Evolutionary conservation across 2,797 vertebrate species (phyloP).

Genomic region (Acipenser ruthenus): DNA sequence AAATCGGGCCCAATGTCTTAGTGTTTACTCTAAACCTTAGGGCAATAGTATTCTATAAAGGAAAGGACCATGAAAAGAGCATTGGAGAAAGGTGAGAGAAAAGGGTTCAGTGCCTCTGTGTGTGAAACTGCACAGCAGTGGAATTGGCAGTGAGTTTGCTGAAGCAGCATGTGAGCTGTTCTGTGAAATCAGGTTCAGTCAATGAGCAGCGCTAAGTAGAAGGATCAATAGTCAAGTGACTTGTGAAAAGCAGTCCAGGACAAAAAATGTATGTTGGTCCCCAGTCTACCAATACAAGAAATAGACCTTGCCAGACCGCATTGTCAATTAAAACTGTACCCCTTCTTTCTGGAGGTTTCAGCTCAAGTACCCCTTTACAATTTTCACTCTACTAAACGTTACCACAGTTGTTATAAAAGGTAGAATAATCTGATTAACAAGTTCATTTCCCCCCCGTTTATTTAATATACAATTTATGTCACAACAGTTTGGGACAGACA

Average conservation of each 20-base stretch:
- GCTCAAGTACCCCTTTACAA: too few species aligned
- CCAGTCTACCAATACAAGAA: constrained; percentile 7
- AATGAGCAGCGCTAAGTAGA: constrained; percentile 18
- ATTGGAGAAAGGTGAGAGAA: background rate
- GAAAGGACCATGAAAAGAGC: background rate
- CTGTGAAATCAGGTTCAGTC: constrained; percentile 20
- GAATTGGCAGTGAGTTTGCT: constrained; percentile 27
- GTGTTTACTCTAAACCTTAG: background rate
- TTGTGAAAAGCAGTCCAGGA: constrained; percentile 20
- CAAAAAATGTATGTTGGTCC: constrained; percentile 15
- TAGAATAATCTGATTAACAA: too few species aligned
- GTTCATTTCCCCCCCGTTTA: too few species aligned
- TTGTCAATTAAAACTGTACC: too few species aligned
- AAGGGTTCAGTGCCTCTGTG: constrained; percentile 10
- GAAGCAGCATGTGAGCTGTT: constrained; percentile 23
- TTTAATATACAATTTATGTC: too few species aligned
- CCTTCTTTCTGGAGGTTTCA: too few species aligned
- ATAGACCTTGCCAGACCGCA: background rate
- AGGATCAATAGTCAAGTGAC: constrained; percentile 11
- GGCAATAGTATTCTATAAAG: background rate
- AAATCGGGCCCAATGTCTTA: background rate
- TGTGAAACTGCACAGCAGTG: constrained; percentile 12
- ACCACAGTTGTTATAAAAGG: too few species aligned
- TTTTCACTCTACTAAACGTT: too few species aligned
- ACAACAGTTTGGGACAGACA: too few species aligned